phyloP scores from a whole-genome alignment of 2,888 invertebrate species.

The Patella depressa region DNA sequence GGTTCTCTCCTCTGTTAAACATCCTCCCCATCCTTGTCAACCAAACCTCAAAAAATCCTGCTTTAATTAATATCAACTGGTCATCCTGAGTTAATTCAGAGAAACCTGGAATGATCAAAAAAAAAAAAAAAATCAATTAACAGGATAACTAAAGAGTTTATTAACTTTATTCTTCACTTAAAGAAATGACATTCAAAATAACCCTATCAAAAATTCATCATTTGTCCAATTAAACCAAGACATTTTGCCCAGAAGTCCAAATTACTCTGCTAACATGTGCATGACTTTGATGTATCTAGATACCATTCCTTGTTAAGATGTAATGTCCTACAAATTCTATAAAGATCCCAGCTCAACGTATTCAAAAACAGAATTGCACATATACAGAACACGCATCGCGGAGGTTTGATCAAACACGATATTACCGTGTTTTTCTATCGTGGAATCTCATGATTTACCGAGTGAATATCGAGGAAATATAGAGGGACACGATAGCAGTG shows the following conservation, averaged over 20 bases:
- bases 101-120: constrained; percentile 77
- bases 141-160: not conserved
- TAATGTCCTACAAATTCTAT: not conserved
- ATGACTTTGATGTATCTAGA: too few species aligned
- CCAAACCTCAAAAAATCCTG: constrained; percentile 97
- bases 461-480: too few species aligned
- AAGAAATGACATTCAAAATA: not conserved
- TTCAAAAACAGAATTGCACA: not conserved
- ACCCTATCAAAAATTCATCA: not conserved
- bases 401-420: too few species aligned
- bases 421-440: too few species aligned
- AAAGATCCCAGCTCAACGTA: not conserved
- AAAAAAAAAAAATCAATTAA: not conserved
- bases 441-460: too few species aligned
- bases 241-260: too few species aligned
- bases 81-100: constrained; percentile 92
- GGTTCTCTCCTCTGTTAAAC: constrained; percentile 77
- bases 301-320: too few species aligned
- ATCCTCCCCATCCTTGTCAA: constrained; percentile 87
- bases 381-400: too few species aligned
- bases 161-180: too few species aligned
- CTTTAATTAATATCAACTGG: constrained; percentile 95
- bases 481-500: too few species aligned
- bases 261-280: too few species aligned
- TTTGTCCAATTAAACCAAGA: too few species aligned